phyloP scores from a whole-genome alignment of 2,113 vertebrate genomes.

The Elgaria multicarinata region DNA sequence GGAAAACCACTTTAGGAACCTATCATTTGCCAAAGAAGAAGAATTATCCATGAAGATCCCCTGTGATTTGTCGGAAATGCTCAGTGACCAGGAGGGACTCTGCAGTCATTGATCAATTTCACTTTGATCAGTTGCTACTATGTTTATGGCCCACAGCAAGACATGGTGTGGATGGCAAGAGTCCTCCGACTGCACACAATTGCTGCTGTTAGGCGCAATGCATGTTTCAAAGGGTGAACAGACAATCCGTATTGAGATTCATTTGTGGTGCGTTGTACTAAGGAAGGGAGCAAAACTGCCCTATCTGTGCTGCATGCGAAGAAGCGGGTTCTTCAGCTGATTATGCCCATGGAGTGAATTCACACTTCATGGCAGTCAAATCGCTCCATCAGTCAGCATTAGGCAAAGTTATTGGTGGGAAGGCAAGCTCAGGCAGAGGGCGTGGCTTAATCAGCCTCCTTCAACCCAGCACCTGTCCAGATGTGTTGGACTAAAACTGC shows the following conservation, averaged over 20 bases:
- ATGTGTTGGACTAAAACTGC: background rate
- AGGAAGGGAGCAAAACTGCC: background rate
- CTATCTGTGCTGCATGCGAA: background rate
- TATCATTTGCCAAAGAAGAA: constrained; percentile 15
- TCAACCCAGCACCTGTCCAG: background rate
- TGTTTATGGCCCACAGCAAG: constrained; percentile 10
- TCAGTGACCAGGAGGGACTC: background rate
- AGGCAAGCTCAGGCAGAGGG: background rate
- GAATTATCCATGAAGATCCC: constrained; percentile 6
- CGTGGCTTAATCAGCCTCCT: no score
- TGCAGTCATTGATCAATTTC: constrained; percentile 3
- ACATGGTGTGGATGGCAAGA: background rate
- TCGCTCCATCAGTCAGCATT: background rate
- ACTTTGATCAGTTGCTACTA: background rate
- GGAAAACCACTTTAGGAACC: constrained; percentile 18
- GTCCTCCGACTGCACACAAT: background rate
- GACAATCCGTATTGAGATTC: background rate
- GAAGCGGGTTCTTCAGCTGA: background rate
- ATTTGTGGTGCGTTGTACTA: background rate
- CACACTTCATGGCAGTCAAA: no score
- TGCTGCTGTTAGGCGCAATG: background rate
- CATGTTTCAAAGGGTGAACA: background rate
- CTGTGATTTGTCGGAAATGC: constrained; percentile 5
- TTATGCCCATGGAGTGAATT: background rate
- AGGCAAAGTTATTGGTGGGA: background rate